A percentile compares a stretch with the other conserved stretches of the same genome.
Conservation (phyloP, 2,888 invertebrate species). For the Rosalia funebris region DNA sequence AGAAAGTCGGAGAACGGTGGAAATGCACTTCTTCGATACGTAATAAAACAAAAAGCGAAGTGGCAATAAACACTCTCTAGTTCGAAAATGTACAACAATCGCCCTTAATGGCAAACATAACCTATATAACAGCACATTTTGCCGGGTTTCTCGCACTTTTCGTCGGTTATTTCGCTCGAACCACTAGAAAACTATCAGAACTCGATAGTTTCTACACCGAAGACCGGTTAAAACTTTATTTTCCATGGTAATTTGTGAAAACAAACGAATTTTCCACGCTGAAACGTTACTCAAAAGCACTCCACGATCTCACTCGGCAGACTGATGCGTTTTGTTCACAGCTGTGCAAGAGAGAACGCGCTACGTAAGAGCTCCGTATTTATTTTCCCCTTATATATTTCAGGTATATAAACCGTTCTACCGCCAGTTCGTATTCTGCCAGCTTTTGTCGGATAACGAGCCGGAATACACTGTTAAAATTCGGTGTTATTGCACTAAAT, state of each 20-base stretch:
- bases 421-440: constrained; percentile 58
- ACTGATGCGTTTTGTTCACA: constrained; percentile 67
- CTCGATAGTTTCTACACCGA: constrained; percentile 28
- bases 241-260: constrained; percentile 43
- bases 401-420: constrained; percentile 60
- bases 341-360: constrained; percentile 57
- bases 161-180: constrained; percentile 37
- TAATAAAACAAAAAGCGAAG: constrained; percentile 50
- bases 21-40: constrained; percentile 21
- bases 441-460: constrained; percentile 55
- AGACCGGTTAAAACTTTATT: constrained; percentile 31
- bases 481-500: constrained; percentile 35
- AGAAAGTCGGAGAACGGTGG: neutral
- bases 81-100: constrained; percentile 49
- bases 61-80: constrained; percentile 45
- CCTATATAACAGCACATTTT: constrained; percentile 53
- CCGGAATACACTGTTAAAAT: constrained; percentile 55
- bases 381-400: constrained; percentile 61
- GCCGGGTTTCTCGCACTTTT: constrained; percentile 49
- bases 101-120: constrained; percentile 57
- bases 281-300: constrained; percentile 53
- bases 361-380: constrained; percentile 59
- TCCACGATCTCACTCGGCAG: constrained; percentile 61
- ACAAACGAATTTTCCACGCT: constrained; percentile 45
- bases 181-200: constrained; percentile 27